These are phyloP conservation scores for Pterophyllum scalare DNA, from an alignment of 2,113 vertebrate species.

Conservation along the genomic window DNA sequence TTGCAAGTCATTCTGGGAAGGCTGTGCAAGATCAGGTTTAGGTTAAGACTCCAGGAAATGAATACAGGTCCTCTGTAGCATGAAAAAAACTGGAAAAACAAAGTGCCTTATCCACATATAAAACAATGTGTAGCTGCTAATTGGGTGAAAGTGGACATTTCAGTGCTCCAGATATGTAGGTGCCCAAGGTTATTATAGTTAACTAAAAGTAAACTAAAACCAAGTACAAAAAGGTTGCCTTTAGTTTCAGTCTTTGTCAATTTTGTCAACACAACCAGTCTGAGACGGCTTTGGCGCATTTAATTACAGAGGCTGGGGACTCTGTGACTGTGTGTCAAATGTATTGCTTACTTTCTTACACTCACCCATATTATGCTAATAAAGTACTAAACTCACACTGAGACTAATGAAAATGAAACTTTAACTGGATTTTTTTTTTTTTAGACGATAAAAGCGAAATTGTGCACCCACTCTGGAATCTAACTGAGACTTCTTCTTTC, in stretches of 20 bases:
- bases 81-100: neutral
- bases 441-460: neutral
- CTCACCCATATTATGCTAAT: neutral
- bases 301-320: neutral
- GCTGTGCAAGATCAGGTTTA: neutral
- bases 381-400: neutral
- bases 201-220: neutral
- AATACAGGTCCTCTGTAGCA: neutral
- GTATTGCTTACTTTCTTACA: neutral
- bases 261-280: neutral
- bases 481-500: neutral
- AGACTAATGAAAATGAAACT: neutral
- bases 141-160: neutral
- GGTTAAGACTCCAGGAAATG: neutral
- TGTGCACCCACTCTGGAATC: neutral
- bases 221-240: neutral
- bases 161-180: neutral
- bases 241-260: neutral
- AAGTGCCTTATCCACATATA: neutral
- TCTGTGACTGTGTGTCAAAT: neutral
- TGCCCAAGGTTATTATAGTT: neutral
- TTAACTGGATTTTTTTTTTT: neutral
- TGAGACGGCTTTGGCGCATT: neutral
- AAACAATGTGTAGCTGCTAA: neutral
- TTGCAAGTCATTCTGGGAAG: neutral